Conservation (phyloP, 2,797 vertebrate species). For the Phalloptychus januarius region DNA sequence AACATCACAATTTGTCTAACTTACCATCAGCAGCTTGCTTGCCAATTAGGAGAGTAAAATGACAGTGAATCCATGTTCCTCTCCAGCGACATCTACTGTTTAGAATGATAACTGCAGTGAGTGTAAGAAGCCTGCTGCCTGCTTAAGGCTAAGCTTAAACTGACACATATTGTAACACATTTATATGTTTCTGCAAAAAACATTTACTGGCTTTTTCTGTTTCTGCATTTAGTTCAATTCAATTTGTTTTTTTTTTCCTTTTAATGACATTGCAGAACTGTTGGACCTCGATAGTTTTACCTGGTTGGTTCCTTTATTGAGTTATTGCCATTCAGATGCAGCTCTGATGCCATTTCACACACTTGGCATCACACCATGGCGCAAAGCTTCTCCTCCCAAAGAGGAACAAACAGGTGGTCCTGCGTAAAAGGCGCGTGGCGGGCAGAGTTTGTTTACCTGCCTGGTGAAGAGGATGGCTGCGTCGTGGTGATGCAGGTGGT, state of each 20-base stretch:
- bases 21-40: not conserved
- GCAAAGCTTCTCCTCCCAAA: too few relatives aligned
- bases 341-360: not conserved
- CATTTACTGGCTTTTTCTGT: not conserved
- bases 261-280: not conserved
- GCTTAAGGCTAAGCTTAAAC: not conserved
- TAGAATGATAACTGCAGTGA: not conserved
- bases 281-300: not conserved
- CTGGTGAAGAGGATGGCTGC: conserved; percentile 98
- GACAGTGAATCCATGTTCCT: not conserved
- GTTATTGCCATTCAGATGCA: not conserved
- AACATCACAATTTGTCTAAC: not conserved
- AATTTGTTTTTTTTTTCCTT: not conserved
- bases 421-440: not conserved
- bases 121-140: not conserved
- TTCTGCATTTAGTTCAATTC: not conserved
- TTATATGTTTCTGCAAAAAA: not conserved
- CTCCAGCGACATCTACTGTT: not conserved
- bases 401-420: conserved; percentile 19
- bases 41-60: not conserved
- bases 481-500: conserved; percentile 93
- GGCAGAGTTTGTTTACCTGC: conserved; percentile 86
- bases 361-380: not conserved
- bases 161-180: not conserved
- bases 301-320: not conserved